These are phyloP conservation scores for Synergus gifuensis DNA, from an alignment of 2,888 invertebrate genomes.

Conservation along the genomic window DNA sequence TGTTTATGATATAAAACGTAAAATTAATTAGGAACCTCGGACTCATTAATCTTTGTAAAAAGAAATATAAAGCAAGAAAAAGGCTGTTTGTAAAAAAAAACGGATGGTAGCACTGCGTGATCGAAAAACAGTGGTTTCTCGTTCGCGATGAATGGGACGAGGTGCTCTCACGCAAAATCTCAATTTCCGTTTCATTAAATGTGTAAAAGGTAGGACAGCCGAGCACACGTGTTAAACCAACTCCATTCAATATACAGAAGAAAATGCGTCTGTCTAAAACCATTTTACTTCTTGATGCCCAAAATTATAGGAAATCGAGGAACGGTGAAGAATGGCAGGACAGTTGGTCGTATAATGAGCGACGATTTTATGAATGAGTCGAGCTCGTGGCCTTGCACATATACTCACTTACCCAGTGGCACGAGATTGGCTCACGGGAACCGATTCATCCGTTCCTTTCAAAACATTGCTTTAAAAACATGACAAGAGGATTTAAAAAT, in stretches of 20 bases:
- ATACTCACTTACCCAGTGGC: constrained; percentile 11
- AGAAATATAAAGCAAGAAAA: constrained; percentile 4
- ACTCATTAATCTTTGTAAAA: constrained; percentile 11
- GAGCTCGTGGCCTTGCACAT: constrained; percentile 34
- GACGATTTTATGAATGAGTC: constrained; percentile 46
- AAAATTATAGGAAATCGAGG: constrained; percentile 52
- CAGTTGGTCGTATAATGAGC: constrained; percentile 50
- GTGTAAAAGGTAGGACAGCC: constrained; percentile 45
- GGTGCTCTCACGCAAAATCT: constrained; percentile 53
- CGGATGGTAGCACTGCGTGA: constrained; percentile 14
- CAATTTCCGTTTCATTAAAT: constrained; percentile 55
- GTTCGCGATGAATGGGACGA: constrained; percentile 49
- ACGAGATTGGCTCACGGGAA: constrained; percentile 19
- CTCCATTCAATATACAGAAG: constrained; percentile 46
- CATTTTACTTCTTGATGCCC: constrained; percentile 21
- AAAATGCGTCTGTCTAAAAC: background rate
- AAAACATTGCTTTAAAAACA: constrained; percentile 19
- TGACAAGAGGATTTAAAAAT: background rate
- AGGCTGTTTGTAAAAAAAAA: background rate
- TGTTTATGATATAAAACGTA: background rate
- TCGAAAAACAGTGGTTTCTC: constrained; percentile 45
- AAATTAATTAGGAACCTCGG: background rate
- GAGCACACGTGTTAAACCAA: constrained; percentile 43
- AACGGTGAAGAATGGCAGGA: constrained; percentile 49
- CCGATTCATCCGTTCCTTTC: constrained; percentile 33